phyloP scores from a whole-genome alignment of 1,140 invertebrate species.

The Anadara kagoshimensis region DNA sequence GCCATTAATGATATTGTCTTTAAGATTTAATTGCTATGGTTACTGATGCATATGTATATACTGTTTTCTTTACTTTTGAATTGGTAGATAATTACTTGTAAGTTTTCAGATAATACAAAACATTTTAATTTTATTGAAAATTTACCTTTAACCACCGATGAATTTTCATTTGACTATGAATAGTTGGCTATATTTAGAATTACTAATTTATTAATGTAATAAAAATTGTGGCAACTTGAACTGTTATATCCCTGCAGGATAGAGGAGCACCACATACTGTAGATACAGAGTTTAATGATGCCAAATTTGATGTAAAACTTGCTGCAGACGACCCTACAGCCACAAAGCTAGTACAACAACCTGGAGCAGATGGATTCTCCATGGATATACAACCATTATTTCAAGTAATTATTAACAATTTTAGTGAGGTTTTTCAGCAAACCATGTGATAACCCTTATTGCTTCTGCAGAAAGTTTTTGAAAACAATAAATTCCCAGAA shows the following conservation, averaged over 20 bases:
- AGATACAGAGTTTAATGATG: constrained; percentile 56
- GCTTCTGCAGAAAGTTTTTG: background rate
- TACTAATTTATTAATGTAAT: too few species aligned
- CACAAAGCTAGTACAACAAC: constrained; percentile 53
- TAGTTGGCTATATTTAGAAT: too few species aligned
- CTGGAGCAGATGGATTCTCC: constrained; percentile 72
- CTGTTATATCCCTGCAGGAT: constrained; percentile 60
- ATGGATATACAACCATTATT: constrained; percentile 72
- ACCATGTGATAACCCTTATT: background rate
- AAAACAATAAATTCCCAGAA: background rate
- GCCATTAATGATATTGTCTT: too few species aligned
- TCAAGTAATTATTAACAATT: constrained; percentile 57
- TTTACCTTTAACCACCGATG: too few species aligned
- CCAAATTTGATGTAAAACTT: constrained; percentile 68
- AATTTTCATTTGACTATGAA: too few species aligned
- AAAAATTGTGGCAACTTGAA: too few species aligned
- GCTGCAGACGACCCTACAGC: constrained; percentile 65
- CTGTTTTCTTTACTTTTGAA: too few species aligned
- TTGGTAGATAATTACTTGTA: too few species aligned
- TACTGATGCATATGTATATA: too few species aligned
- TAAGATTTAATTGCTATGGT: too few species aligned
- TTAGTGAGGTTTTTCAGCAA: background rate
- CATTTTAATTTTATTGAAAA: too few species aligned
- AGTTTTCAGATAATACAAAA: too few species aligned
- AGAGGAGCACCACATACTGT: constrained; percentile 68